These are phyloP conservation scores for Sphecodes monilicornis DNA, from an alignment of 2,888 invertebrate species.

Conservation along the genomic window DNA sequence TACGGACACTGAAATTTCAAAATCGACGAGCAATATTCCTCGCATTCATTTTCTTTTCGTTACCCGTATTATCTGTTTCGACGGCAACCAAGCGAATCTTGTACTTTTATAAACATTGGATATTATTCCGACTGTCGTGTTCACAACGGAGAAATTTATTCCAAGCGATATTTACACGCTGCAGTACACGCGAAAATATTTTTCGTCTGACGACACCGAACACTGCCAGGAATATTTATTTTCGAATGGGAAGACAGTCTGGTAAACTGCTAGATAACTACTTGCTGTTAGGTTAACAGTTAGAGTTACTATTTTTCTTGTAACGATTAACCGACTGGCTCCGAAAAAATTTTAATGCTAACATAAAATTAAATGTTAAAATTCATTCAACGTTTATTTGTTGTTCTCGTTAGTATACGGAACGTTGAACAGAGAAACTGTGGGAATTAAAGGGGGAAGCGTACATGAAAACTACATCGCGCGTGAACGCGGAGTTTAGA, in stretches of 20 bases:
- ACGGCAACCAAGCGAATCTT: neutral
- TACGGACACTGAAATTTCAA: neutral
- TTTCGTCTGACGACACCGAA: neutral
- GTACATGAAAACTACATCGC: neutral
- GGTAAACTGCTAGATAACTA: neutral
- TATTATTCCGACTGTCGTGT: neutral
- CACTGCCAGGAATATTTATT: neutral
- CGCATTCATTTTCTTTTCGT: neutral
- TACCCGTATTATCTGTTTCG: neutral
- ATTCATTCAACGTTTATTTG: no score
- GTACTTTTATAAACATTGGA: constrained; percentile 6
- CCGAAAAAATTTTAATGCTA: neutral
- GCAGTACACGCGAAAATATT: neutral
- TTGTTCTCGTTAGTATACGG: neutral
- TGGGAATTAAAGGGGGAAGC: neutral
- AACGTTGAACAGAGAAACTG: neutral
- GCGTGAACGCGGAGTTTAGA: neutral
- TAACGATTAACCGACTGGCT: neutral
- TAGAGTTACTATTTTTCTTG: no score
- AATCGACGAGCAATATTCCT: neutral
- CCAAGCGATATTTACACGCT: neutral
- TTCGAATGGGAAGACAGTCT: neutral
- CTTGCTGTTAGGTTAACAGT: no score
- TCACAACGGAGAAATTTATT: neutral
- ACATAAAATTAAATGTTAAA: no score